Evolutionary conservation across 2,797 vertebrate species (phyloP).

Genomic region (Rhodeus uyekii): DNA sequence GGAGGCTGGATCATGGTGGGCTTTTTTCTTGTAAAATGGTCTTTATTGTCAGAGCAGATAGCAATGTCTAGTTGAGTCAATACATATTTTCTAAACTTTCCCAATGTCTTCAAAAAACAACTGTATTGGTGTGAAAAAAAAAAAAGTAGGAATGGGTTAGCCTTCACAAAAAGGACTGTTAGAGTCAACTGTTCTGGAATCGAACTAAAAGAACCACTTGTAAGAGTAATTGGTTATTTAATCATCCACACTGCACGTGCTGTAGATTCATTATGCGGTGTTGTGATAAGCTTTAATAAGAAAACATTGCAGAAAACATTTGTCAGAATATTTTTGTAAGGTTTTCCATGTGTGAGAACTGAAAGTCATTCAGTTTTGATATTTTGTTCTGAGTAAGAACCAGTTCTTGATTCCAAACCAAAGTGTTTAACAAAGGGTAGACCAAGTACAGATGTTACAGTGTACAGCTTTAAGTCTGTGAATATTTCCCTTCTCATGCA

Average conservation of each 20-base stretch:
- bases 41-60: slow-evolving; percentile 9
- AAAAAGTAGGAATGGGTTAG: no score
- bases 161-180: no score
- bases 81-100: neutral
- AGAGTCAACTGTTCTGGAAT: no score
- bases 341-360: neutral
- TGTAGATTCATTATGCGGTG: no score
- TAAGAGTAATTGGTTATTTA: no score
- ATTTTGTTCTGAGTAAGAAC: neutral
- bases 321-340: neutral
- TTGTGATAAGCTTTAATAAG: no score
- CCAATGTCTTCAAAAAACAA: no score
- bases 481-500: neutral
- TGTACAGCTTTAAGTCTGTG: neutral
- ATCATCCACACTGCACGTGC: no score
- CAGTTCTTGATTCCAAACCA: neutral
- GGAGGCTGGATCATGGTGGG: slow-evolving; percentile 12
- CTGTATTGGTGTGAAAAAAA: no score
- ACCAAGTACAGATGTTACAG: neutral
- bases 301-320: neutral
- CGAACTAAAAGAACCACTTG: no score
- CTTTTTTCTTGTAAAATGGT: neutral
- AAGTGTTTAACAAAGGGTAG: no score
- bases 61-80: neutral
- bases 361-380: no score